Base-by-base conservation (phyloP, 2,113 vertebrate species). In the Silurus meridionalis region DNA sequence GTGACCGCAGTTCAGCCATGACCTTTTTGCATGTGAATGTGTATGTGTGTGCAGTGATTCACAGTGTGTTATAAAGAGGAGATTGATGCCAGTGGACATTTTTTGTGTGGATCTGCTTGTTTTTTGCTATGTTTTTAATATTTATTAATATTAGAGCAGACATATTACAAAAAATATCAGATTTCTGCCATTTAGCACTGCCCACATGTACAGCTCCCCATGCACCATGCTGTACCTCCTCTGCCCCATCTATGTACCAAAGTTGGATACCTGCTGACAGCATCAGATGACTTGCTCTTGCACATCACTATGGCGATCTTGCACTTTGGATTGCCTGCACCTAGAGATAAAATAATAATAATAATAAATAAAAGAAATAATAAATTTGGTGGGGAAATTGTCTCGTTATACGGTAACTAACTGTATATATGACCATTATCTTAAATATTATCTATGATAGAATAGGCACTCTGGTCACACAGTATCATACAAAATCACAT, bases 231-330 rank as follows among this genome's bases (percentile, higher is more conserved):
- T 17, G 6, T 3, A 46, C 28, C 7, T 15, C 67, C 52, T 55
- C 1, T 3, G 4, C 23, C 50, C 21, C 55, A 14, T 50, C 25
- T 60, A 80, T 53, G 64, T 11, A 83, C 2, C 23, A 11, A 21
- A 55, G 80, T 23, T 7, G 69, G 90, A 82, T 89, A 99, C 97
- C 97, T 97, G 92, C 91, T 92, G 37, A 69, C 82, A 8, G 89
- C 90, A 11, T 93, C 61, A 82, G 57, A 90, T 86, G 91, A 74
- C 48, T 88, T 86, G 85, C 92, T 97, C 93, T 92, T 96, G 91
- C 96, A 97, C 96, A 99, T 95, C 88, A 99, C 96, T 90, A 99
- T 92, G 13, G 96, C 95, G 67, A 99, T 92, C 94, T 95, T 97
- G 89, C 97, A 99, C 0, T 94, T 92, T 0, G 96, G 93, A 82